Evolutionary conservation across 2,888 invertebrate species (phyloP).

Genomic region (Alitta virens): DNA sequence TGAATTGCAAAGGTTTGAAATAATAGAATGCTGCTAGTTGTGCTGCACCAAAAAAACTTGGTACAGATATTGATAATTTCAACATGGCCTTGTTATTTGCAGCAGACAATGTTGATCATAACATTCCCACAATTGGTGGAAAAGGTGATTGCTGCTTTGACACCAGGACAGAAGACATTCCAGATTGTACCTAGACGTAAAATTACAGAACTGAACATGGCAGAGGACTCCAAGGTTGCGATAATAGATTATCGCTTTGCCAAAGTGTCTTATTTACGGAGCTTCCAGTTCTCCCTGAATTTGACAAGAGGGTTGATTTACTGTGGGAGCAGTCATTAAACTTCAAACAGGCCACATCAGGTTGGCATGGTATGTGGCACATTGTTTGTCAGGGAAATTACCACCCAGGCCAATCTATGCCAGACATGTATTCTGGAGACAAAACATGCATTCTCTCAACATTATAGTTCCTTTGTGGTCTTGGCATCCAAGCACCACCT

Average conservation of each 20-base stretch:
- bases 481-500: constrained; percentile 13
- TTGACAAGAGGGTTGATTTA: not conserved
- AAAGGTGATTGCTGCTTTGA: constrained; percentile 7
- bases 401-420: constrained; percentile 22
- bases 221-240: not conserved
- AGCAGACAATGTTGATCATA: constrained; percentile 24
- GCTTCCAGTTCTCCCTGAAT: constrained; percentile 1
- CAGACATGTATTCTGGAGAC: constrained; percentile 26
- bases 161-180: not conserved
- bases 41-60: not conserved
- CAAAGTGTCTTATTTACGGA: not conserved
- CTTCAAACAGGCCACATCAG: not conserved
- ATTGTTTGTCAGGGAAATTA: constrained; percentile 10
- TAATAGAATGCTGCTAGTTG: constrained; percentile 9
- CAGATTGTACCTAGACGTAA: not conserved
- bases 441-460: constrained; percentile 5
- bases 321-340: not conserved
- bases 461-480: constrained; percentile 6
- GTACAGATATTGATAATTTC: not conserved
- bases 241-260: not conserved
- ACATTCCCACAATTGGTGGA: constrained; percentile 17
- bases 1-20: constrained; percentile 21
- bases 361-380: constrained; percentile 19
- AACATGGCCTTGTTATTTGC: constrained; percentile 11
- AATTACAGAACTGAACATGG: constrained; percentile 8